Evolutionary conservation across 2,888 invertebrate species (phyloP), one percentile per base, ranked within the genome.

Genomic region (Eupeodes latifasciatus): DNA sequence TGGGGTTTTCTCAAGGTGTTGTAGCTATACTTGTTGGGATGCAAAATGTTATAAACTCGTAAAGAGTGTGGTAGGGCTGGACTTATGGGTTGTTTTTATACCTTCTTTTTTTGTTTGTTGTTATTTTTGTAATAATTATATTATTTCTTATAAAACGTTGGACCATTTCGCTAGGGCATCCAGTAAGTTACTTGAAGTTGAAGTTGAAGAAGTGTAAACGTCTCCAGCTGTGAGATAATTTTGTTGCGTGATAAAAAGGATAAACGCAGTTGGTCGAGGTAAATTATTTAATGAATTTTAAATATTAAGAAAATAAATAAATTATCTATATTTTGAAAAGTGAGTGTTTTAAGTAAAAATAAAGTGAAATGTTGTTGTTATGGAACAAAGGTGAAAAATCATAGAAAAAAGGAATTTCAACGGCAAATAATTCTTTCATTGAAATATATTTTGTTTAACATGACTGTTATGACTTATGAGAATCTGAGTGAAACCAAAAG

Each of bases 131-230:
- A 10, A 53, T 44, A 55, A 67, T 72, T 67, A 57, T 16, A 44
- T 57, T 16, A n/a, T 91, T 91, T 92, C 91, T 90, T 92, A 92
- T 92, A 92, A 93, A 93, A 91, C 79, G 90, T 90, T 91, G 91
- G 83, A 85, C 85, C 89, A 49, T 81, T 89, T 85, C 75, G 89
- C 89, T 89, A 90, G 89, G 81, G 89, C 87, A 67, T 90, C 91
- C 92, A 92, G 92, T 92, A 91, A 67, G 80, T 72, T 55, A 84
- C n/a, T 84, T 64, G 75, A 86, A 79, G 36, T 64, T 27, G 27
- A 27, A 55, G 72, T 66, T 57, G 67, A 84, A 77, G 66, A 69
- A 83, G 86, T 83, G 83, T 49, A 19, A 51, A 55, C 51, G 12
- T 51, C 77, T 80, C 67, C 80, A 34, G 64, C 69, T 55, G 87